Evolutionary conservation across 2,797 vertebrate genomes (phyloP).

Genomic region (Protosalanx chinensis): DNA sequence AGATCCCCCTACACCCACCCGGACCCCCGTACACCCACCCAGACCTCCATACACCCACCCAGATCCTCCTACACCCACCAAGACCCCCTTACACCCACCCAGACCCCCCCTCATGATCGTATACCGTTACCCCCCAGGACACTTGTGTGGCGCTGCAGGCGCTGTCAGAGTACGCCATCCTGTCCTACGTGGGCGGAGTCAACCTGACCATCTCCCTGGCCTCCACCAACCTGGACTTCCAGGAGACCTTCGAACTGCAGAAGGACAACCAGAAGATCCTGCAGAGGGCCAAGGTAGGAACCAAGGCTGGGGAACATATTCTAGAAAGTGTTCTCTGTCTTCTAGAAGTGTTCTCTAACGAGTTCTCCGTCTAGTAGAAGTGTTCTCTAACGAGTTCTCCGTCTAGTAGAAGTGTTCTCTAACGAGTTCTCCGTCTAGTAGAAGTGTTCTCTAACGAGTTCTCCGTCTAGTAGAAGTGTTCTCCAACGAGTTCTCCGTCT

Average conservation of each 20-base stretch:
- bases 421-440: no score
- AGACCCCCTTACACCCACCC: neutral
- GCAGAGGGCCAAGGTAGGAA: conserved; percentile 82
- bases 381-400: no score
- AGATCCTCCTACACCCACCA: neutral
- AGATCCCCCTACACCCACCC: neutral
- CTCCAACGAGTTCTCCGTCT: no score
- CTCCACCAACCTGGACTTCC: conserved; percentile 93
- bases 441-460: no score
- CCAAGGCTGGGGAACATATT: no score
- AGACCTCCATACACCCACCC: neutral
- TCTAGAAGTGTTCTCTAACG: neutral
- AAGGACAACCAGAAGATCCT: conserved; percentile 88
- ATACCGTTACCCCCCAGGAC: conserved; percentile 70
- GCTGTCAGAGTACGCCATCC: conserved; percentile 90
- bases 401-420: no score
- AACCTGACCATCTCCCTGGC: conserved; percentile 94
- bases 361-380: conserved; percentile 1
- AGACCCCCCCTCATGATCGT: neutral
- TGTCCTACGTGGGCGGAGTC: conserved; percentile 86
- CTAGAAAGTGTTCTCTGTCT: conserved; percentile 6
- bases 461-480: no score
- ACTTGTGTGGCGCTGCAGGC: conserved; percentile 92
- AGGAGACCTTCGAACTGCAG: conserved; percentile 90
- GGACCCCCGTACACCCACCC: neutral